Conservation (phyloP, 1,140 invertebrate species). For the Microplitis mediator region DNA sequence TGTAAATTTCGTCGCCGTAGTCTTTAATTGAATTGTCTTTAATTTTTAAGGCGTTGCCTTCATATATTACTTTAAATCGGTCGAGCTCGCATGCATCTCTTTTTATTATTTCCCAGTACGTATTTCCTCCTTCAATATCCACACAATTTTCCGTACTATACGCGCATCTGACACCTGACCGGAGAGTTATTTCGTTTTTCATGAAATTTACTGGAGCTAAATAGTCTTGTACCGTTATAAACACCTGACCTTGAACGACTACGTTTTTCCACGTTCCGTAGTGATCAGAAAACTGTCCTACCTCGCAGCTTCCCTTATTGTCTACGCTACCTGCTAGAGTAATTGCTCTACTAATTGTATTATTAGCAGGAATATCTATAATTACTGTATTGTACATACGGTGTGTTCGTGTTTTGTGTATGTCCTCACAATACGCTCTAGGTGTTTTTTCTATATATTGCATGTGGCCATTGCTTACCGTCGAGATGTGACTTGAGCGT, state of each 20-base stretch:
- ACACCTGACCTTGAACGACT: constrained; percentile 8
- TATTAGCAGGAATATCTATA: not conserved
- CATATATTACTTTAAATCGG: not conserved
- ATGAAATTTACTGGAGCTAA: not conserved
- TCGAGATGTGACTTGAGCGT: constrained; percentile 4
- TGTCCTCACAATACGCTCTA: not conserved
- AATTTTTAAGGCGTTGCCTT: not conserved
- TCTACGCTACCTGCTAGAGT: constrained; percentile 1
- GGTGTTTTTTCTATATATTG: constrained; percentile 15
- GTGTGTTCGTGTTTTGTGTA: not conserved
- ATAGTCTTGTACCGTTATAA: constrained; percentile 18
- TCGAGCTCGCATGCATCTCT: constrained; percentile 11
- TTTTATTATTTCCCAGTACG: constrained; percentile 14
- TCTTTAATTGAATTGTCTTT: not conserved
- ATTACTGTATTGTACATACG: not conserved
- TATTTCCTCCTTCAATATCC: constrained; percentile 11
- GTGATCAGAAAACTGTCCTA: constrained; percentile 3
- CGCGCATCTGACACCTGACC: constrained; percentile 5
- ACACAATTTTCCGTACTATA: constrained; percentile 22
- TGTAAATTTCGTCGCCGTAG: not conserved
- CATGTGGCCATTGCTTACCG: not conserved
- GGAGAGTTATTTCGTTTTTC: not conserved
- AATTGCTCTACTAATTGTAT: not conserved
- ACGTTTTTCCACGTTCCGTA: constrained; percentile 17
- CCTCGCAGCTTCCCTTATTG: not conserved